Evolutionary conservation across 2,888 invertebrate species (phyloP).

Genomic region (Oeneis ivallda): DNA sequence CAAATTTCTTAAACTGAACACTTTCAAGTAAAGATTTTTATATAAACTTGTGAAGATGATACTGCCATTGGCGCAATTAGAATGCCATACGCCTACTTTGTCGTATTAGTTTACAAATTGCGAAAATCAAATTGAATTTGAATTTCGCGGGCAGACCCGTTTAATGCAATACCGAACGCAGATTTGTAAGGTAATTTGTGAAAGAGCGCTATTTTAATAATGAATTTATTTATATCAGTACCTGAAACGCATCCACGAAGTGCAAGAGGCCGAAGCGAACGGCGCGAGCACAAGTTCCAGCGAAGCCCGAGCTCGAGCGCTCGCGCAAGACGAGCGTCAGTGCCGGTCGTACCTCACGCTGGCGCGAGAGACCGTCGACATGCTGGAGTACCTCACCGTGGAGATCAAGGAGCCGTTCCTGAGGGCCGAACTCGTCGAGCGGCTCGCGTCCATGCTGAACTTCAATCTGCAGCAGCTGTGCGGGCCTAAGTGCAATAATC

Average conservation of each 20-base stretch:
- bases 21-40: too few species aligned
- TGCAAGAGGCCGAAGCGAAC: conserved; percentile 89
- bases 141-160: too few species aligned
- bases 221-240: conserved; percentile 78
- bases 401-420: conserved; percentile 97
- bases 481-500: conserved; percentile 96
- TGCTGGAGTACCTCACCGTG: conserved; percentile 97
- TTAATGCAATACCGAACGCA: too few species aligned
- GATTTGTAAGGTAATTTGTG: too few species aligned
- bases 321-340: conserved; percentile 90
- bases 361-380: conserved; percentile 97
- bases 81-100: too few species aligned
- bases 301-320: conserved; percentile 88
- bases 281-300: conserved; percentile 76
- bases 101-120: too few species aligned
- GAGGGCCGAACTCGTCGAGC: conserved; percentile 94
- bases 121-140: too few species aligned
- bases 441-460: conserved; percentile 98
- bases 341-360: conserved; percentile 93
- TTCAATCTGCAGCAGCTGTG: conserved; percentile 98
- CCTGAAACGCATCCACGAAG: conserved; percentile 92
- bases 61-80: too few species aligned
- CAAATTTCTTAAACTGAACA: too few species aligned
- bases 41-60: too few species aligned
- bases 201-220: too few species aligned